These are phyloP conservation scores for Rhodophaea formosa DNA, from an alignment of 2,888 invertebrate species.

Conservation along the genomic window DNA sequence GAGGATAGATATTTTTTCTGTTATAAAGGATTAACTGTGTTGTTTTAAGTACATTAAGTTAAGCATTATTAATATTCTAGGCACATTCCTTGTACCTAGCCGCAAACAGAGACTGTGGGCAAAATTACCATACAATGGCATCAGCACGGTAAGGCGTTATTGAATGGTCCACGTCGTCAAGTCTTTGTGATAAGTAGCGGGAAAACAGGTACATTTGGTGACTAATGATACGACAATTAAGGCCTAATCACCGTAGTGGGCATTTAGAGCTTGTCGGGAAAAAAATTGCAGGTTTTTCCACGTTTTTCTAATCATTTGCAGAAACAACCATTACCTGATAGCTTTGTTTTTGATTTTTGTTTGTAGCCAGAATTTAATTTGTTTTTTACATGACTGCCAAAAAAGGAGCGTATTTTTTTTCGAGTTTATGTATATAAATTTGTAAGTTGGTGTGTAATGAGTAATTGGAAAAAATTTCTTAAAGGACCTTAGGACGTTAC, in stretches of 20 bases:
- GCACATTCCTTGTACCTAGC: not conserved
- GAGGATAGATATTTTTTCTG: too few species aligned
- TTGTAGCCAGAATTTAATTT: not conserved
- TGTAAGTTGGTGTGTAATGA: too few species aligned
- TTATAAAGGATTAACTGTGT: too few species aligned
- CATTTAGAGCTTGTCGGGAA: not conserved
- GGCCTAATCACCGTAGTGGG: not conserved
- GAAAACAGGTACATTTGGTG: not conserved
- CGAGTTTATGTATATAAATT: too few species aligned
- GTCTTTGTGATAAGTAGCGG: not conserved
- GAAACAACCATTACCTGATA: not conserved
- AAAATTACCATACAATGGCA: constrained; percentile 11
- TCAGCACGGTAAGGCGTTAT: constrained; percentile 1
- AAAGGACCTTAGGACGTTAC: too few species aligned
- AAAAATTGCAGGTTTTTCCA: constrained; percentile 11
- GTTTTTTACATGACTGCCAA: too few species aligned
- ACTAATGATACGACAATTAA: constrained; percentile 6
- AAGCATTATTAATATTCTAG: not conserved
- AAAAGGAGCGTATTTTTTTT: too few species aligned
- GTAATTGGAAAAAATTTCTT: too few species aligned
- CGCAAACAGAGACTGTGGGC: not conserved
- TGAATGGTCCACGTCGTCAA: not conserved
- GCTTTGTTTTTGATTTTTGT: not conserved
- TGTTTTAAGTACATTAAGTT: too few species aligned
- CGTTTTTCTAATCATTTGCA: not conserved